These are phyloP conservation scores for Stenichneumon culpator DNA, from an alignment of 2,888 invertebrate genomes.

Conservation along the genomic window DNA sequence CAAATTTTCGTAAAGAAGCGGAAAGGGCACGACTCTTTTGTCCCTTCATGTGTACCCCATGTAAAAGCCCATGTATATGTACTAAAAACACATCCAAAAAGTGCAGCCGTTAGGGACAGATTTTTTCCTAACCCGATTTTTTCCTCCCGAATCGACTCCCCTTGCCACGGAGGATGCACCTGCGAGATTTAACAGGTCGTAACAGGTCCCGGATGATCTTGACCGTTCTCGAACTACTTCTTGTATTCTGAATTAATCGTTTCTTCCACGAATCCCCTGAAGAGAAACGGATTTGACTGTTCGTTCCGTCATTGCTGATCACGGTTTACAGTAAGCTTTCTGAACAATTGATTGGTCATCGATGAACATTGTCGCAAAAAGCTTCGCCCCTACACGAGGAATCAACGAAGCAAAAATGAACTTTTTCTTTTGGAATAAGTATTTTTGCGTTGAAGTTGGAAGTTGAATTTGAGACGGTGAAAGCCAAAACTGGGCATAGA, in stretches of 20 bases:
- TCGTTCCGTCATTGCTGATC: not conserved
- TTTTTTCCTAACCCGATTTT: slow-evolving; percentile 42
- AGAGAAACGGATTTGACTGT: not conserved
- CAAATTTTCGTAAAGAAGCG: slow-evolving; percentile 41
- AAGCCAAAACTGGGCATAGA: slow-evolving; percentile 11
- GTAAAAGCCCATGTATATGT: not conserved
- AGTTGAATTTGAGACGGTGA: slow-evolving; percentile 45
- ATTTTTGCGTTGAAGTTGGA: slow-evolving; percentile 65
- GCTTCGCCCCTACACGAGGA: not conserved
- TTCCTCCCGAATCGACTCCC: slow-evolving; percentile 27
- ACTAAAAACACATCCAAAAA: not conserved
- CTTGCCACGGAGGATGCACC: slow-evolving; percentile 72
- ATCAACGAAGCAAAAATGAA: not conserved
- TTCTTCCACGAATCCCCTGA: not conserved
- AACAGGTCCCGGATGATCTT: slow-evolving; percentile 78
- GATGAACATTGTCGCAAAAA: not conserved
- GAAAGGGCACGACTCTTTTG: slow-evolving; percentile 15
- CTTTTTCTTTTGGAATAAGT: not conserved
- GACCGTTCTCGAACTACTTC: slow-evolving; percentile 53
- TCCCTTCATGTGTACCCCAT: slow-evolving; percentile 19
- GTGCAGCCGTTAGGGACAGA: slow-evolving; percentile 8
- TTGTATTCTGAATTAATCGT: slow-evolving; percentile 32
- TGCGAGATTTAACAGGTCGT: slow-evolving; percentile 83
- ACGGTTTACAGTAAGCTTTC: not conserved
- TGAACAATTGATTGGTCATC: not conserved